Evolutionary conservation across 2,888 invertebrate genomes (phyloP).

Genomic region (Hypsopygia costalis): DNA sequence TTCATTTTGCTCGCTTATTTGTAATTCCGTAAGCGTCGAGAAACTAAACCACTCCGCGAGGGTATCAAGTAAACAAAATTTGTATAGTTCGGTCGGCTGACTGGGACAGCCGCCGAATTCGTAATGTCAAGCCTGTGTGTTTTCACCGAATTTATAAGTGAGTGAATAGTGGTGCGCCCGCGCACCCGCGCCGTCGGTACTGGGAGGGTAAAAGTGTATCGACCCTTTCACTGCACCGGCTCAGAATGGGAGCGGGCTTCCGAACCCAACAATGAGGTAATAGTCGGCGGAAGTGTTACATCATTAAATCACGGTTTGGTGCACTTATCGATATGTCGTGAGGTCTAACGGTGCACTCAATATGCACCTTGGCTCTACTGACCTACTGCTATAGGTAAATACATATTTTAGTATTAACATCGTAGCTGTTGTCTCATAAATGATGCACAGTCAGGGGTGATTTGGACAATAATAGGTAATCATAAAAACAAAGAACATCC

Average conservation of each 20-base stretch:
- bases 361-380: background rate
- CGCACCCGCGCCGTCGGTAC: slow-evolving; percentile 36
- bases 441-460: background rate
- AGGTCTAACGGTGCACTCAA: background rate
- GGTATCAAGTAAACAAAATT: slow-evolving; percentile 19
- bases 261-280: slow-evolving; percentile 71
- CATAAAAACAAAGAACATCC: no score
- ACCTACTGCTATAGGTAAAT: no score
- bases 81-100: slow-evolving; percentile 57
- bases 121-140: slow-evolving; percentile 72
- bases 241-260: slow-evolving; percentile 73
- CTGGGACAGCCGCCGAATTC: slow-evolving; percentile 74
- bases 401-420: background rate
- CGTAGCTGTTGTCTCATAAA: no score
- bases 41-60: slow-evolving; percentile 68
- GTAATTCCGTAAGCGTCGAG: slow-evolving; percentile 52
- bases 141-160: slow-evolving; percentile 79
- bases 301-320: slow-evolving; percentile 57
- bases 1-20: slow-evolving; percentile 72
- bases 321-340: slow-evolving; percentile 44
- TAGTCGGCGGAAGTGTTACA: slow-evolving; percentile 62
- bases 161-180: slow-evolving; percentile 53
- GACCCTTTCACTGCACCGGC: slow-evolving; percentile 74
- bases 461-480: no score
- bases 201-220: slow-evolving; percentile 74